Evolutionary conservation across 2,113 vertebrate genomes (phyloP), one percentile per base, ranked within the genome.

Genomic region (Gymnogyps californianus): DNA sequence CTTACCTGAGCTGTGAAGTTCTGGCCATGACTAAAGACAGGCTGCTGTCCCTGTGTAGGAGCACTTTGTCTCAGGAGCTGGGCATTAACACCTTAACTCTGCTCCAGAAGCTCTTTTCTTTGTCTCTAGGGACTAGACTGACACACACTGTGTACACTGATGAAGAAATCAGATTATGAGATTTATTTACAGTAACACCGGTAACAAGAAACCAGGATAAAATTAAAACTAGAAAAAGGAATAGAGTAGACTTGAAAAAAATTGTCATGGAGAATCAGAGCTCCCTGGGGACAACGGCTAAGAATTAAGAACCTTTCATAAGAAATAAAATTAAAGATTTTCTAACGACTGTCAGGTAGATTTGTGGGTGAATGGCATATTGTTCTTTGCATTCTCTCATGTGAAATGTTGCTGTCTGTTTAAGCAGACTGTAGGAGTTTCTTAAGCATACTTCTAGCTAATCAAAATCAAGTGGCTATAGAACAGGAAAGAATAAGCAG

Each of bases 391-490:
- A 61, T 95, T 97, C 54, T 72, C 32, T 87, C 75, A 42, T 86
- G 67, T 93, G 67, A 95, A 95, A 96, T 80, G 55, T 44, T 96
- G 84, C 89, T 94, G 76, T 62, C 81, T 98, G 97, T 97, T 96
- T 78, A 94, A 94, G 87, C 34, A 96, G 66, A 66, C 89, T 93
- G 9, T 71, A 87, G 42, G 87, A 91, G 61, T 90, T 84, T 89
- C 93, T 97, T 94, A 69, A 93, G 70, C 58, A 72, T 80, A 66
- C 46, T 94, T 97, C 86, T 71, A 96, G 72, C 72, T 96, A 94
- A 97, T 98, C 96, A 97, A 98, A 97, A 97, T 95, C 93, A 97
- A 97, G 94, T 81, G 81, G 87, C 90, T 87, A 89, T 82, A 96
- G 90, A 96, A 89, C 10, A 92, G 47, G 64, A 86, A 93, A 88